phyloP scores from a whole-genome alignment of 2,113 vertebrate genomes.

The Arizona elegans region DNA sequence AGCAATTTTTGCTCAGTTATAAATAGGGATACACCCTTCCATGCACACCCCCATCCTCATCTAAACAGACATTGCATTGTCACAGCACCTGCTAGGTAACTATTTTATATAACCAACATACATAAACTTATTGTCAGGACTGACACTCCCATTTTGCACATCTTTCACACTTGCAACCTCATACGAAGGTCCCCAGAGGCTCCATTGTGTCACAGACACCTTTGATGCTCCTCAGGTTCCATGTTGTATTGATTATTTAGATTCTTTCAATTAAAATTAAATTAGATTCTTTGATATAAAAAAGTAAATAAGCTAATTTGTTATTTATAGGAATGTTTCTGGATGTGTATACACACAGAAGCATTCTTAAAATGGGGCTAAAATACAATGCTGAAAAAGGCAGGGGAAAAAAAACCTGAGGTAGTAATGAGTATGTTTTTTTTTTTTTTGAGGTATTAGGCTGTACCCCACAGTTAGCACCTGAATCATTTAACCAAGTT shows the following conservation, averaged over 20 bases:
- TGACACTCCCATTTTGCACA: not conserved
- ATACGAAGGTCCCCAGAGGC: not conserved
- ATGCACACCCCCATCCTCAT: not conserved
- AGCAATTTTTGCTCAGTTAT: slow-evolving; percentile 1
- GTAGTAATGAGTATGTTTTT: not conserved
- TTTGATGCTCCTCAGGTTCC: not conserved
- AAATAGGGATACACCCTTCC: no score
- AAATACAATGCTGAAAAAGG: not conserved
- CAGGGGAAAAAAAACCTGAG: fast-evolving
- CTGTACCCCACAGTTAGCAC: not conserved
- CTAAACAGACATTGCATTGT: not conserved
- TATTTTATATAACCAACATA: not conserved
- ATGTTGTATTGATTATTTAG: not conserved
- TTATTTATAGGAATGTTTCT: not conserved
- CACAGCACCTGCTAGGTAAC: not conserved
- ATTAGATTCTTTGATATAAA: not conserved
- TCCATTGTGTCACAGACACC: not conserved
- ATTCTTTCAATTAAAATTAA: not conserved
- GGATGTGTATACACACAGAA: not conserved
- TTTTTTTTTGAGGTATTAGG: not conserved
- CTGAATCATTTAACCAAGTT: not conserved
- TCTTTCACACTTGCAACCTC: not conserved
- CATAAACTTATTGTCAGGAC: not conserved
- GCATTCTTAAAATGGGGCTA: not conserved
- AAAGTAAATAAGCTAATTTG: not conserved